phyloP scores from a whole-genome alignment of 2,888 invertebrate genomes.

The Synergus laeviventris region DNA sequence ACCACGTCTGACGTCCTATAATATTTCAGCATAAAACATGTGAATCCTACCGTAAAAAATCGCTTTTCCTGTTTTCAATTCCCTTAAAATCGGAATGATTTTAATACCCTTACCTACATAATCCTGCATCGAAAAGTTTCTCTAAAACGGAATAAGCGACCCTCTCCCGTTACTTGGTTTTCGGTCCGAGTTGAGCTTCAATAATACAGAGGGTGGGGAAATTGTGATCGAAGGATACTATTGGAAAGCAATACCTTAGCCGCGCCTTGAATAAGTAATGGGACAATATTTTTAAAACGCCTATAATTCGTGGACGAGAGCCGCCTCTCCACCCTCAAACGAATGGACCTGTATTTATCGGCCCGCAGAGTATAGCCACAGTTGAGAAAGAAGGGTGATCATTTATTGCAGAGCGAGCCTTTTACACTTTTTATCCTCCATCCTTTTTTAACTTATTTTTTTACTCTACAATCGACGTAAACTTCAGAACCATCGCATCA shows the following conservation, averaged over 20 bases:
- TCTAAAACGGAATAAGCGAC: neutral
- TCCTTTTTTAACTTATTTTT: constrained; percentile 50
- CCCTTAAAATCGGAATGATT: constrained; percentile 4
- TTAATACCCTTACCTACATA: neutral
- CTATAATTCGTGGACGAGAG: constrained; percentile 72
- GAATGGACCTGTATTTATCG: constrained; percentile 74
- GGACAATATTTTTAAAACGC: constrained; percentile 76
- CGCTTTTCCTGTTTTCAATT: neutral
- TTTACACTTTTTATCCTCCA: constrained; percentile 42
- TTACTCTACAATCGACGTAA: constrained; percentile 70
- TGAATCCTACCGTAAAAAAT: neutral
- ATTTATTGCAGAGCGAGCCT: constrained; percentile 65
- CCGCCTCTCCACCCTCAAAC: constrained; percentile 60
- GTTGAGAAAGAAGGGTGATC: constrained; percentile 71
- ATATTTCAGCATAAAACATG: neutral
- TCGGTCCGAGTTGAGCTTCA: constrained; percentile 58
- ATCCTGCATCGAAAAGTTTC: neutral
- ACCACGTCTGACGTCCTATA: no score
- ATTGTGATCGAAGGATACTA: constrained; percentile 73
- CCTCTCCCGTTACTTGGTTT: constrained; percentile 1
- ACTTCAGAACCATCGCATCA: constrained; percentile 64
- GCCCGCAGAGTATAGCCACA: constrained; percentile 73
- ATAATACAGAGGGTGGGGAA: constrained; percentile 72
- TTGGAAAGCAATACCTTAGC: constrained; percentile 75
- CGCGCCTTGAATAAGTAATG: constrained; percentile 74